These are phyloP conservation scores for Parapristionchus giblindavisi DNA, from an alignment of 2,888 invertebrate species.

Conservation along the genomic window DNA sequence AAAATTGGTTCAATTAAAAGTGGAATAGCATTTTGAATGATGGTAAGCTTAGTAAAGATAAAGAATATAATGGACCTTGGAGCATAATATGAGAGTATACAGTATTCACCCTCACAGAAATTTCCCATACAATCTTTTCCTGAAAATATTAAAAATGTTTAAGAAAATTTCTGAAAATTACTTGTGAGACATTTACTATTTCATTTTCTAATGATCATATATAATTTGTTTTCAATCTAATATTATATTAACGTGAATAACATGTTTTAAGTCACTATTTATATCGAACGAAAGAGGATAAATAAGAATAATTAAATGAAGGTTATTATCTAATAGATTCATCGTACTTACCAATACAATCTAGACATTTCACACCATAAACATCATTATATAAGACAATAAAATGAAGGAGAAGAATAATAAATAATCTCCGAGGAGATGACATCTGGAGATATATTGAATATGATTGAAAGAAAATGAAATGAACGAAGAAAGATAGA, in stretches of 20 bases:
- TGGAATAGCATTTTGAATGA: neutral
- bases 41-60: neutral
- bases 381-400: too few relatives aligned
- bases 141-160: neutral
- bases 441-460: constrained; percentile 31
- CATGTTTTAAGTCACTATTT: too few relatives aligned
- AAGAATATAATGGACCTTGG: constrained; percentile 29
- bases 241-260: too few relatives aligned
- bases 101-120: constrained; percentile 61
- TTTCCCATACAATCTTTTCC: constrained; percentile 55
- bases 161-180: constrained; percentile 5
- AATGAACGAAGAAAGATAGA: constrained; percentile 12
- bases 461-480: neutral
- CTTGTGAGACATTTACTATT: too few relatives aligned
- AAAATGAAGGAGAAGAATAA: neutral
- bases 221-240: too few relatives aligned
- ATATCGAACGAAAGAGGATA: too few relatives aligned
- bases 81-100: constrained; percentile 53
- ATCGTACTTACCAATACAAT: constrained; percentile 57
- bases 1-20: neutral
- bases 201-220: too few relatives aligned
- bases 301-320: too few relatives aligned
- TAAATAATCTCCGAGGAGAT: neutral
- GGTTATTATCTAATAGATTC: too few relatives aligned
- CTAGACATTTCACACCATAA: constrained; percentile 63